phyloP scores from a whole-genome alignment of 2,113 vertebrate species.

The Lipophrys pholis region DNA sequence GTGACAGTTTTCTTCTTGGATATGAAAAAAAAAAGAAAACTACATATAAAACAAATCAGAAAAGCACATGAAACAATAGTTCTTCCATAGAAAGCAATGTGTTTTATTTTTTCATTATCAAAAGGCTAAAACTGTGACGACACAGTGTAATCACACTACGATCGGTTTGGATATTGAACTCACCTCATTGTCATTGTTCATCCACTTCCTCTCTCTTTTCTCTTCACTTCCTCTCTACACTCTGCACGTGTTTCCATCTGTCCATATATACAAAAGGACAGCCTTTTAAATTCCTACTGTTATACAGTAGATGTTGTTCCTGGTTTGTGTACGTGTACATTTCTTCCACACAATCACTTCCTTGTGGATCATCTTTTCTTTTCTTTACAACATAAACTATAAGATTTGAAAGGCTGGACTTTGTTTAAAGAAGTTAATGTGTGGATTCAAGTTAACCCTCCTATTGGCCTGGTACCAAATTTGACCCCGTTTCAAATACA shows the following conservation, averaged over 20 bases:
- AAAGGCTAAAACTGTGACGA: conserved; percentile 78
- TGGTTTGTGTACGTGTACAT: conserved; percentile 77
- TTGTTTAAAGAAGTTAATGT: too few species aligned
- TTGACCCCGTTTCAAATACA: too few species aligned
- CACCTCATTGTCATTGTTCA: conserved; percentile 24
- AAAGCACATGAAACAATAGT: conserved; percentile 82
- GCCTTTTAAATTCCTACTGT: too few species aligned
- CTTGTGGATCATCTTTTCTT: too few species aligned
- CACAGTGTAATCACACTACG: conserved; percentile 74
- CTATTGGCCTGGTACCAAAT: too few species aligned
- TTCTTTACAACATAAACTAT: too few species aligned
- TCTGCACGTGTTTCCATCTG: conserved; percentile 15
- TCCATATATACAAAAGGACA: conserved; percentile 1
- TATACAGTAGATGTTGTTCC: background rate
- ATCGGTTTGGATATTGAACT: conserved; percentile 2
- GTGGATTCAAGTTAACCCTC: too few species aligned
- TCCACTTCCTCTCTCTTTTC: background rate
- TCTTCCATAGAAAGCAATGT: conserved; percentile 60
- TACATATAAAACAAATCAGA: conserved; percentile 4
- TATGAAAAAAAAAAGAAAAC: background rate
- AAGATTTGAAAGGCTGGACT: too few species aligned
- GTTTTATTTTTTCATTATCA: too few species aligned
- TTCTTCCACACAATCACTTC: background rate
- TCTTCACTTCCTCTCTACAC: conserved; percentile 14
- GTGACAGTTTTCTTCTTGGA: conserved; percentile 86